Evolutionary conservation across 2,113 vertebrate genomes (phyloP).

Genomic region (Spea bombifrons): DNA sequence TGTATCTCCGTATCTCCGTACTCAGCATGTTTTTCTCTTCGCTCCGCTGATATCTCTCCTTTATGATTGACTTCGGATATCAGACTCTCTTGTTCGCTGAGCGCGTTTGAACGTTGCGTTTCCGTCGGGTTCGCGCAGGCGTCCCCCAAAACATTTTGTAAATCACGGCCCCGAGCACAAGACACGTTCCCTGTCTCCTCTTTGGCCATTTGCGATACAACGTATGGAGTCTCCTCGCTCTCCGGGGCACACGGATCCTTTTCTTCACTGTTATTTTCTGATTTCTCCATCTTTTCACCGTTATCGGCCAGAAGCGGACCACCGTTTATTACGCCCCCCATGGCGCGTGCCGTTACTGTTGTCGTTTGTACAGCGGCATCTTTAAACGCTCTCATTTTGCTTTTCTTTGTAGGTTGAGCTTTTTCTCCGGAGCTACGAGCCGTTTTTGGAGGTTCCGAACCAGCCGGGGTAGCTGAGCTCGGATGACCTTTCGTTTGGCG

Average conservation of each 20-base stretch:
- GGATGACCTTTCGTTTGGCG: constrained; percentile 70
- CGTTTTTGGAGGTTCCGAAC: constrained; percentile 13
- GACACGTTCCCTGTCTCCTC: neutral
- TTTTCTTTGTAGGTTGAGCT: too few species aligned
- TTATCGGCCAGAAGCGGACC: neutral
- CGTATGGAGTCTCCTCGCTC: neutral
- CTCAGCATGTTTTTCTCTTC: constrained; percentile 3
- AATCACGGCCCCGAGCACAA: neutral
- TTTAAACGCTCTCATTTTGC: neutral
- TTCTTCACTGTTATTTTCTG: neutral
- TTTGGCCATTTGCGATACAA: neutral
- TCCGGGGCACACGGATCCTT: neutral
- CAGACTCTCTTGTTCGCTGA: constrained; percentile 5
- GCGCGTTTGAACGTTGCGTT: constrained; percentile 11
- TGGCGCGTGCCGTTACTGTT: neutral
- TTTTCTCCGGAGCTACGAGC: neutral
- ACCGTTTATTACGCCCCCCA: neutral
- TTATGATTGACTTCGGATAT: constrained; percentile 17
- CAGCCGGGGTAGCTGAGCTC: constrained; percentile 41
- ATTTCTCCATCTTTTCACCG: neutral
- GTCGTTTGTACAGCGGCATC: neutral
- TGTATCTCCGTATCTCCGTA: constrained; percentile 16
- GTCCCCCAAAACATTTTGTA: neutral
- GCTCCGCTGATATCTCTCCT: constrained; percentile 4
- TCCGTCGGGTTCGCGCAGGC: neutral